These are phyloP conservation scores for Stomatorhinus ivindoensis DNA, from an alignment of 2,113 vertebrate species.

Conservation along the genomic window DNA sequence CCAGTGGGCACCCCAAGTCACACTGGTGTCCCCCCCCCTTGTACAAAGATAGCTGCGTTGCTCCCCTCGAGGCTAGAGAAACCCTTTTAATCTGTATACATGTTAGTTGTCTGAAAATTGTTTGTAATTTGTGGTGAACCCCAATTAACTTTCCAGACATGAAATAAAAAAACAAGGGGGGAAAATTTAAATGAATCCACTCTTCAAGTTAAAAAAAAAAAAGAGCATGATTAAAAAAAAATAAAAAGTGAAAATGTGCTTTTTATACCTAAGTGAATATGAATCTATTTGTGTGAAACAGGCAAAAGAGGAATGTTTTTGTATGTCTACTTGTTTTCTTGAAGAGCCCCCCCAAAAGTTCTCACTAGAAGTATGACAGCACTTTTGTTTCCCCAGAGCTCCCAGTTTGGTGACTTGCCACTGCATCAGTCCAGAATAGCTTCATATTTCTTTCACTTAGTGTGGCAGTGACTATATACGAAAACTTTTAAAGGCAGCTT, in stretches of 20 bases:
- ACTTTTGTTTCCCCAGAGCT: conserved; percentile 31
- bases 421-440: not conserved
- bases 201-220: conserved; percentile 1
- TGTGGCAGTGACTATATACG: conserved; percentile 11
- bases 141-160: conserved; percentile 11
- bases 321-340: conserved; percentile 28
- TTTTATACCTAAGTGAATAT: conserved; percentile 41
- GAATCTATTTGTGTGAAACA: conserved; percentile 44
- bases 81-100: conserved; percentile 4
- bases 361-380: conserved; percentile 29
- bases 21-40: not conserved
- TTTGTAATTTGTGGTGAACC: conserved; percentile 11
- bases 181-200: not conserved
- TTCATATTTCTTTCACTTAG: conserved; percentile 23
- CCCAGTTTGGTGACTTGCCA: conserved; percentile 16
- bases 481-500: conserved; percentile 15
- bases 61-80: not conserved
- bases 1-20: not conserved
- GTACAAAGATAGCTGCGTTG: not conserved
- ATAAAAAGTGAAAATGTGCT: conserved; percentile 9
- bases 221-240: conserved; percentile 20
- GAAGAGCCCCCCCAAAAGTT: conserved; percentile 24
- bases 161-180: not conserved
- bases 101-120: conserved; percentile 6
- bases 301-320: conserved; percentile 36